Evolutionary conservation across 30 jellyfish, hydroid and myxozoan species (phyloP).

Genomic region (Euphysa ruthae): DNA sequence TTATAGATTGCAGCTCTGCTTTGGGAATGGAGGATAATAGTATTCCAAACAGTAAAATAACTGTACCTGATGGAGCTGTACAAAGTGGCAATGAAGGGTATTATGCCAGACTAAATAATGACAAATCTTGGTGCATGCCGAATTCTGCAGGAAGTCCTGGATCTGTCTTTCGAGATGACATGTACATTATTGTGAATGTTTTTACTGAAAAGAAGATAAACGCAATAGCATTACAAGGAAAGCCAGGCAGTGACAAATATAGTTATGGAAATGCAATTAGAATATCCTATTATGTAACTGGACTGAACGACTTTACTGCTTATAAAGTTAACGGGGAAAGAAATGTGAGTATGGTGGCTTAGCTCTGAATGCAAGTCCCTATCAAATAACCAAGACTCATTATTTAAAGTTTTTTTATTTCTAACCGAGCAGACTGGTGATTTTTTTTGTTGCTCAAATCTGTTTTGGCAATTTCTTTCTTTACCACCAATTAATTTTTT

Average conservation of each 20-base stretch:
- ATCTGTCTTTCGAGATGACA: neutral
- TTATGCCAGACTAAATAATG: slow-evolving; percentile 22
- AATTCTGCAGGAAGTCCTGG: neutral
- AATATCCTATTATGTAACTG: neutral
- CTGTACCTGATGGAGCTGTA: neutral
- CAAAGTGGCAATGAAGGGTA: slow-evolving; percentile 10
- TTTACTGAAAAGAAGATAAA: neutral
- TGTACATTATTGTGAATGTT: neutral
- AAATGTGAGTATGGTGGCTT: no score
- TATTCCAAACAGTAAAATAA: neutral
- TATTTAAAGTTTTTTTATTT: no score
- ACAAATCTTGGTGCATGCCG: slow-evolving; percentile 29
- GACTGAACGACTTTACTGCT: neutral
- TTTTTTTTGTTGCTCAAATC: no score
- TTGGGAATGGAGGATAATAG: slow-evolving; percentile 12
- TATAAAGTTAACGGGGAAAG: neutral
- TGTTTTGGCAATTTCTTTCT: no score
- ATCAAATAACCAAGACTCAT: no score
- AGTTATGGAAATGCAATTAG: neutral
- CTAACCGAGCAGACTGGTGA: no score
- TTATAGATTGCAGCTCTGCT: slow-evolving; percentile 8
- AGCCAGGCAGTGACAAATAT: neutral
- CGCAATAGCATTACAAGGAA: slow-evolving; percentile 35
- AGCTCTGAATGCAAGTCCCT: no score
- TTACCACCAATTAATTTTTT: no score